A percentile compares a stretch with the other conserved stretches of the same genome.
Evolutionary conservation across 2,888 invertebrate genomes (phyloP).

Genomic region (Scaptomyza parva): DNA sequence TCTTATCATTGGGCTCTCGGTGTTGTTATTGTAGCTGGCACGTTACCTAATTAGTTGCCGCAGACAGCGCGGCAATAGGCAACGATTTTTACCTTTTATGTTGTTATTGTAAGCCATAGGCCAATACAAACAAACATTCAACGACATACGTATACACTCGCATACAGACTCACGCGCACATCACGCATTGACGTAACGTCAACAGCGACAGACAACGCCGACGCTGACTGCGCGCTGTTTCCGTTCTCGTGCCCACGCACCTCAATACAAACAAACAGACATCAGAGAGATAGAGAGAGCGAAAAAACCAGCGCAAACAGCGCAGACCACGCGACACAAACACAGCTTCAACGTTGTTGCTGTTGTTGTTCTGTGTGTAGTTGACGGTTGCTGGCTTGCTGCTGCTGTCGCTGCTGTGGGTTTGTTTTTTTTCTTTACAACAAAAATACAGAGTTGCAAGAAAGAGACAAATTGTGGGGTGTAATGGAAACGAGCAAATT

Average conservation of each 20-base stretch:
- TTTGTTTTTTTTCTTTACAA: slow-evolving; percentile 21
- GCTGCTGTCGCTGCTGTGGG: slow-evolving; percentile 24
- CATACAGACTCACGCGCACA: slow-evolving; percentile 7
- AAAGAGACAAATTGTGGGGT: slow-evolving; percentile 49
- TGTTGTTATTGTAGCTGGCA: slow-evolving; percentile 70
- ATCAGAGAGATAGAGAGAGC: slow-evolving; percentile 9
- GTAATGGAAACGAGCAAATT: slow-evolving; percentile 53
- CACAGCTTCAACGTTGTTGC: slow-evolving; percentile 47
- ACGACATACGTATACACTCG: slow-evolving; percentile 13
- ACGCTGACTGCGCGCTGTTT: slow-evolving; percentile 65
- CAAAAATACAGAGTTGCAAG: slow-evolving; percentile 20
- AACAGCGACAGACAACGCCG: slow-evolving; percentile 56
- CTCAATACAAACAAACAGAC: slow-evolving; percentile 36
- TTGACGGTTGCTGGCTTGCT: slow-evolving; percentile 7
- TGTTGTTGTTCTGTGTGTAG: slow-evolving; percentile 20
- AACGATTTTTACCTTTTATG: slow-evolving; percentile 78
- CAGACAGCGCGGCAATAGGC: slow-evolving; percentile 82
- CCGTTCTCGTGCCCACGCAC: slow-evolving; percentile 79
- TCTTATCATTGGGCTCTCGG: slow-evolving; percentile 65
- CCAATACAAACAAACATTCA: slow-evolving; percentile 46
- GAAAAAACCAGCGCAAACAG: slow-evolving; percentile 5
- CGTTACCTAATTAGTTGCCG: slow-evolving; percentile 82
- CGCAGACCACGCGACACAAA: slow-evolving; percentile 56
- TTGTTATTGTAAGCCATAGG: slow-evolving; percentile 57
- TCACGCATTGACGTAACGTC: slow-evolving; percentile 73